Percentiles rank a stretch among this genome's conserved stretches.
Conservation (phyloP, 2,113 vertebrate species). For the Merops nubicus region DNA sequence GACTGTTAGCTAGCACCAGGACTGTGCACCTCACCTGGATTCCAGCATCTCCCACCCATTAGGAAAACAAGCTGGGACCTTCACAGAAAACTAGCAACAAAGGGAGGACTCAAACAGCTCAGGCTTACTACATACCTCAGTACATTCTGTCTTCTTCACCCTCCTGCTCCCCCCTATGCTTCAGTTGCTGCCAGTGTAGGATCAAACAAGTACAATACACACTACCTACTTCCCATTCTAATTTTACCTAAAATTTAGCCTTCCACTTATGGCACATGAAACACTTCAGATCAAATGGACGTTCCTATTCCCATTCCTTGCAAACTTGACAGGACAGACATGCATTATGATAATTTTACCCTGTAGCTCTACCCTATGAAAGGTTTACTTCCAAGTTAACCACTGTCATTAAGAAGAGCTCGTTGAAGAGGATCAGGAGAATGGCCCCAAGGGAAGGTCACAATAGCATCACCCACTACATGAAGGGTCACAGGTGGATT, state of each 20-base stretch:
- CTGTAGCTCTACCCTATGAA: background rate
- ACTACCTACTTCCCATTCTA: too few relatives aligned
- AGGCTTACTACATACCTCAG: background rate
- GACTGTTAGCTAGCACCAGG: background rate
- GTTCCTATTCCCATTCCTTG: background rate
- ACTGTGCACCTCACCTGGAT: background rate
- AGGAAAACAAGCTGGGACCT: background rate
- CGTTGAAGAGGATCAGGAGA: background rate
- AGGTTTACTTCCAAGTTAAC: background rate
- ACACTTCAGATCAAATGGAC: background rate
- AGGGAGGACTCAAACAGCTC: background rate
- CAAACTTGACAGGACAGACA: background rate
- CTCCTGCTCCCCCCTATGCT: background rate
- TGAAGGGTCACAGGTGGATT: too few relatives aligned
- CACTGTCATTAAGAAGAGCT: background rate
- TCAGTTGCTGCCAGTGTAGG: rapidly evolving
- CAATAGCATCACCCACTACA: background rate
- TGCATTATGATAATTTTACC: background rate
- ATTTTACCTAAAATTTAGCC: background rate
- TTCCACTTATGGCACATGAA: background rate
- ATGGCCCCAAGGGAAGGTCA: background rate
- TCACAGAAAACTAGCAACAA: background rate
- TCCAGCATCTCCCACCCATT: background rate
- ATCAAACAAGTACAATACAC: too few relatives aligned
- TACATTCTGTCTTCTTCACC: background rate